These are phyloP conservation scores for Hyaena hyaena DNA, from an alignment of 2,113 vertebrate species.

Conservation along the genomic window DNA sequence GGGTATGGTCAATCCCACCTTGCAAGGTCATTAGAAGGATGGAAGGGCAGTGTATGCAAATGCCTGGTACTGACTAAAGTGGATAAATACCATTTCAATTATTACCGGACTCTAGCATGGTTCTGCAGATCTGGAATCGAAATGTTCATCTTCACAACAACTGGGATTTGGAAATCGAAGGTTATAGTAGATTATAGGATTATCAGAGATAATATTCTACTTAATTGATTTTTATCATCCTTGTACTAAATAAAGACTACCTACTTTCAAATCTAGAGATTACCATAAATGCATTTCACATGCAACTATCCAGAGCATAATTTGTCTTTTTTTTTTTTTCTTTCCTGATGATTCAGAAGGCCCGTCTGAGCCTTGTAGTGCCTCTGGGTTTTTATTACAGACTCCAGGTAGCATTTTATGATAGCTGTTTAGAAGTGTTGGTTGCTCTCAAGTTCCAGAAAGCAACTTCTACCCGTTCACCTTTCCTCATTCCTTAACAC, in stretches of 20 bases:
- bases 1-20: background rate
- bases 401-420: constrained; percentile 26
- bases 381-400: constrained; percentile 24
- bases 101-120: background rate
- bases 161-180: background rate
- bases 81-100: background rate
- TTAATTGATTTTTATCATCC: constrained; percentile 43
- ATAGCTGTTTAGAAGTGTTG: background rate
- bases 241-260: background rate
- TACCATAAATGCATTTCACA: background rate
- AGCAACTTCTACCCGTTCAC: background rate
- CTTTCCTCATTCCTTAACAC: background rate
- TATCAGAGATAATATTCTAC: background rate
- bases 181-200: background rate
- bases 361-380: background rate
- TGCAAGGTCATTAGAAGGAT: background rate
- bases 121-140: background rate
- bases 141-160: background rate
- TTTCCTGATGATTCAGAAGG: constrained; percentile 11
- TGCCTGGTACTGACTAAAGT: background rate
- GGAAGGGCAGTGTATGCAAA: background rate
- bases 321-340: background rate
- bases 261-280: background rate
- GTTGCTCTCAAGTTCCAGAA: constrained; percentile 6
- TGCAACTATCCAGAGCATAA: background rate